Conservation (phyloP, 2,888 invertebrate species). For the Seira musarum region DNA sequence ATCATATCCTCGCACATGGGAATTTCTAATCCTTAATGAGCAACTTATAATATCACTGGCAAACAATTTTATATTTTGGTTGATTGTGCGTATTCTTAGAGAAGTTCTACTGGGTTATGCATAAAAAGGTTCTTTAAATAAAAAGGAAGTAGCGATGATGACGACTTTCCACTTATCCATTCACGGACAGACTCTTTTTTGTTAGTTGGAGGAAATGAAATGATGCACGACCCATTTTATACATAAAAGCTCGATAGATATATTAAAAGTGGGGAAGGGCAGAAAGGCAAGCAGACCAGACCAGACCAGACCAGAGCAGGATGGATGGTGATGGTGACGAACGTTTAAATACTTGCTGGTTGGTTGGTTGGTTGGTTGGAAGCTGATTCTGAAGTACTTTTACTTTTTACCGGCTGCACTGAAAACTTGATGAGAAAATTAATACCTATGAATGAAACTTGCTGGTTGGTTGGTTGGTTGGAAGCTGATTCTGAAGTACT, state of each 20-base stretch:
- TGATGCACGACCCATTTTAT: neutral
- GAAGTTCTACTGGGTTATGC: neutral
- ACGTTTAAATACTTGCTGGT: no score
- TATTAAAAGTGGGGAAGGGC: neutral
- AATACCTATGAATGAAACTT: conserved; percentile 67
- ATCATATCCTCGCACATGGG: no score
- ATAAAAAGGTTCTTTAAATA: neutral
- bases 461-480: no score
- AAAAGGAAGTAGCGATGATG: neutral
- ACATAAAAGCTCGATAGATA: neutral
- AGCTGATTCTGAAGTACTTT: conserved; percentile 22
- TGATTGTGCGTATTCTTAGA: no score
- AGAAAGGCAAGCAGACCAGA: neutral
- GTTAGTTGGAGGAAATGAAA: neutral
- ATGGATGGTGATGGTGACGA: neutral
- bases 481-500: conserved; percentile 18
- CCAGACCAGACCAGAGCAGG: no score
- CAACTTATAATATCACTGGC: no score
- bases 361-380: no score
- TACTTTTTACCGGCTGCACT: conserved; percentile 33
- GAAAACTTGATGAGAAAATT: conserved; percentile 69
- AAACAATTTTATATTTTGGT: no score
- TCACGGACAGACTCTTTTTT: neutral
- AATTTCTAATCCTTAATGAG: no score
- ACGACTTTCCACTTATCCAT: neutral